Percentiles rank a stretch among this genome's conserved stretches.
These are phyloP conservation scores for Rhinogobius similis DNA, from an alignment of 2,113 vertebrate genomes.

Conservation along the genomic window DNA sequence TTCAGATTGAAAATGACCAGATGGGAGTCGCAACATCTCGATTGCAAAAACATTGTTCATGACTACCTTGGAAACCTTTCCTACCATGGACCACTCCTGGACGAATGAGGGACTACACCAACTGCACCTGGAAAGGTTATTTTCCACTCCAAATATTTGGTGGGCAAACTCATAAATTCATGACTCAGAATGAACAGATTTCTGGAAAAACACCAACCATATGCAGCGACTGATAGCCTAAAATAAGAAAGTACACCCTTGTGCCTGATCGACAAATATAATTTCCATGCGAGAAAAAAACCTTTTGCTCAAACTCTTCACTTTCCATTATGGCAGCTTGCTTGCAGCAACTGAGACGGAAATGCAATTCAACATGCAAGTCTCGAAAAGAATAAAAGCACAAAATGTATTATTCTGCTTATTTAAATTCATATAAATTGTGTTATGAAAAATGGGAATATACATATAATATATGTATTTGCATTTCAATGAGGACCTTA, in stretches of 20 bases:
- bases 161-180: conserved; percentile 2
- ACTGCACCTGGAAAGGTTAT: background rate
- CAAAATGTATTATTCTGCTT: background rate
- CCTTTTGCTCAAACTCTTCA: conserved; percentile 23
- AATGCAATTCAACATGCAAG: background rate
- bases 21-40: no score
- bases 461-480: background rate
- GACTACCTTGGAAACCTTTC: no score
- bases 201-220: conserved; percentile 14
- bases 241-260: background rate
- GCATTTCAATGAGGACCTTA: conserved; percentile 69
- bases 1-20: no score
- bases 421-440: background rate
- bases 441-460: background rate
- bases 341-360: conserved; percentile 10
- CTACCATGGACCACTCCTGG: no score
- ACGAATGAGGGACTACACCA: no score
- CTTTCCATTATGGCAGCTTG: conserved; percentile 26
- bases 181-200: conserved; percentile 25
- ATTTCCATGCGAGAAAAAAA: conserved; percentile 13
- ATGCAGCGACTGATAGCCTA: background rate
- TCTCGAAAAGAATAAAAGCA: background rate
- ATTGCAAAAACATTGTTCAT: no score
- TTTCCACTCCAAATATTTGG: background rate
- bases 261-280: background rate